A percentile compares a stretch with the other conserved stretches of the same genome.
phyloP scores from a whole-genome alignment of 2,888 invertebrate species.

The Pyrocoelia pectoralis region DNA sequence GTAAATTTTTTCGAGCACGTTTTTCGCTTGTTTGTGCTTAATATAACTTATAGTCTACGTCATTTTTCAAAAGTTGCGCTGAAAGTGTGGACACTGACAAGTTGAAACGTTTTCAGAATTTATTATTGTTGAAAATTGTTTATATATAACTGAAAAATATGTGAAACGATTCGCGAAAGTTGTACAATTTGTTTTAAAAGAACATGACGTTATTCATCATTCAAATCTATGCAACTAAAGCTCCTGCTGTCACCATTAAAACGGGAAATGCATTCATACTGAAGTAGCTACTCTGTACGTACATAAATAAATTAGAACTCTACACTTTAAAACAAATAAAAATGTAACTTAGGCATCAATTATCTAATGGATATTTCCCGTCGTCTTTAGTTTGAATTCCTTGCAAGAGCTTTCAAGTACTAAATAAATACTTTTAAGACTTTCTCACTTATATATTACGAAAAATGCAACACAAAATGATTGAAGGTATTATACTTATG shows the following conservation, averaged over 20 bases:
- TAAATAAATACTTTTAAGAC: neutral
- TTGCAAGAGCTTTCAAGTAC: neutral
- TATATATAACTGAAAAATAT: constrained; percentile 18
- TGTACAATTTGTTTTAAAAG: neutral
- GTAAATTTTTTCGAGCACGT: neutral
- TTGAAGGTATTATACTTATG: no score
- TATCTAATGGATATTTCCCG: constrained; percentile 1
- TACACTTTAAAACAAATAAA: neutral
- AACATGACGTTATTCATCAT: neutral
- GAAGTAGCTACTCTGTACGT: neutral
- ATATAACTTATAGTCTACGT: constrained; percentile 28
- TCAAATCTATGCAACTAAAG: neutral
- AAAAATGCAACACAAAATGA: no score
- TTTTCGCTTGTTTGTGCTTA: neutral
- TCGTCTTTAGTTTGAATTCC: neutral
- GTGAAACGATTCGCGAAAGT: constrained; percentile 15
- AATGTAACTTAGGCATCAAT: neutral
- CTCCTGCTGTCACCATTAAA: neutral
- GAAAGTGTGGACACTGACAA: constrained; percentile 31
- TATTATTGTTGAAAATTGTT: constrained; percentile 24
- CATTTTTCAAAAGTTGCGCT: constrained; percentile 32
- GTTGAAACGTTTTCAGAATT: constrained; percentile 22
- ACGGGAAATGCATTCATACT: neutral
- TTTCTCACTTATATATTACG: neutral
- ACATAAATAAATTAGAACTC: neutral